Base-by-base conservation (phyloP, 2,113 vertebrate species). In the Sardina pilchardus region DNA sequence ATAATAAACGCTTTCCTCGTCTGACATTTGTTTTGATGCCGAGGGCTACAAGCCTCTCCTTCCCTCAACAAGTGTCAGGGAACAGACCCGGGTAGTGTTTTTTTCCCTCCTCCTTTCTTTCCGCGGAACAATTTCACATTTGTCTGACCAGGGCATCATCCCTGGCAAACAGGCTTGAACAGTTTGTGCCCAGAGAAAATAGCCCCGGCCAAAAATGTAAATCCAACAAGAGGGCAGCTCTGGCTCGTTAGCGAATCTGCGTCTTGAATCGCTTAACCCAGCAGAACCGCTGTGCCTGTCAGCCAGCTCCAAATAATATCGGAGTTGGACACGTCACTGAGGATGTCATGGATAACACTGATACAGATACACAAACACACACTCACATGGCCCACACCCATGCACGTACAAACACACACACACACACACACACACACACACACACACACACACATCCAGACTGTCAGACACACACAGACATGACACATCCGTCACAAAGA, bases 161-260 rank as follows among this genome's bases (percentile, higher is more conserved):
- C 19, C 78, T 78, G 71, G 84, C 81, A 88, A 82, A 87, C 83
- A 53, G n/a, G 83, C 82, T 85, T 84, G 86, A 67, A 84, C 86
- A 78, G 53, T 36, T 85, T 50, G 67, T 81, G 44, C 44, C 83
- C 83, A 85, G 59, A 81, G 83, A 85, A 50, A 75, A 82, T 71
- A 16, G 44, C 63, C 19, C 26, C 1, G 82, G 80, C 83, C 87
- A 86, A 86, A 42, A 84, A 85, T 83, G 48, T 7, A 71, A 85
- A 86, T 89, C 88, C 59, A 83, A 85, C 86, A 85, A 59, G 75
- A 85, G 47, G 83, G 84, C 75, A 87, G 83, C 87, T 78, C 75
- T 84, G 85, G 85, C 88, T 89, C 88, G 88, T 89, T 91, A 90
- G 83, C 85, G 67, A 67, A 84, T 87, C 83, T 86, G 71, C 24